Base-by-base conservation (phyloP, 2,113 vertebrate species). In the Theristicus caerulescens region DNA sequence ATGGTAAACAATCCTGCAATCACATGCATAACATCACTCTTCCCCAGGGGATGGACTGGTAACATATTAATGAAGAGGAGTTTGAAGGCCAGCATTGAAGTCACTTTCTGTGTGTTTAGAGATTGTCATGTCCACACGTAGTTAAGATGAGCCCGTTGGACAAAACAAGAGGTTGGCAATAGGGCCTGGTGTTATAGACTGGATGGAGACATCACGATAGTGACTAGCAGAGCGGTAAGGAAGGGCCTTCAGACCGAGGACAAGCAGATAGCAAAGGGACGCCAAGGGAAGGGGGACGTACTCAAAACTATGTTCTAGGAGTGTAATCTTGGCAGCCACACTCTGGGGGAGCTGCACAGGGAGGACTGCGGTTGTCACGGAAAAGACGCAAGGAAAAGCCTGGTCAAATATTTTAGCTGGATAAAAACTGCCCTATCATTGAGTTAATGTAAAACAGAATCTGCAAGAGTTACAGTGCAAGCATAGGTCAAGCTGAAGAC, bases 381-480 rank as follows among this genome's bases (percentile, higher is more conserved):
- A 95, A 69, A 62, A 80, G 87, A 93, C 2, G 5, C 0, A 0
- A 91, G 73, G 46, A 64, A 82, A 84, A 96, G 36, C 26, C 46
- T 47, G 38, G 54, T 82, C 61, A 93, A 91, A 86, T 88, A 69
- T 58, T 82, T 69, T 11, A 96, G 66, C 71, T 86, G 74, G 61
- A 79, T 74, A 61, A 85, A 92, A 93, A 34, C 26, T 74, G 52
- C 52, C 38, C 58, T 82, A n/a, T 86, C 32, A 22, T 9, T 62
- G 47, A 84, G 64, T 79, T 94, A 91, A 94, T 82, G 64, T 44
- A 83, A 96, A 95, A 82, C 70, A 91, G 89, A 84, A 76, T 65
- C 77, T 72, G 61, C 13, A 71, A 58, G 88, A 91, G 38, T 64
- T 78, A 86, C 26, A 84, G 67, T 32, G 1, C 47, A 78, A 79